Evolutionary conservation across 2,888 invertebrate species (phyloP).

Genomic region (Phania funesta): DNA sequence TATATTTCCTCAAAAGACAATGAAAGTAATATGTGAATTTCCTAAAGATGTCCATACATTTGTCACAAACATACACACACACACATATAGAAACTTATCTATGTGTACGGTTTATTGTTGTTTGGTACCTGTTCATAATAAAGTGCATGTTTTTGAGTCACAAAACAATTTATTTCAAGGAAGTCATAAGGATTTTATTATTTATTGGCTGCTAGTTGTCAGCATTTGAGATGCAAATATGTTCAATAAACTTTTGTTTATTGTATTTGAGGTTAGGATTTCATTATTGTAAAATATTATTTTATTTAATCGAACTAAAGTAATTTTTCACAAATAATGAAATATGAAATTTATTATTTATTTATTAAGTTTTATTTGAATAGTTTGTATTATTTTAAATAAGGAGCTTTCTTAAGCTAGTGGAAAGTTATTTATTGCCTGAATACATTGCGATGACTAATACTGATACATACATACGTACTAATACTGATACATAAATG

Average conservation of each 20-base stretch:
- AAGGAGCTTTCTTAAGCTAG: too few relatives aligned
- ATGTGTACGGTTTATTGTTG: background rate
- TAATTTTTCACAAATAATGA: background rate
- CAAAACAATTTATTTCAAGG: slow-evolving; percentile 44
- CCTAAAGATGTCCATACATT: too few relatives aligned
- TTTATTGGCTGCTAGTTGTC: background rate
- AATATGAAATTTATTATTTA: too few relatives aligned
- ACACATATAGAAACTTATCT: too few relatives aligned
- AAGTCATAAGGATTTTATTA: slow-evolving; percentile 40
- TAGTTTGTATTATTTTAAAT: too few relatives aligned
- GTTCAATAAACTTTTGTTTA: background rate
- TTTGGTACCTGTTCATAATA: slow-evolving; percentile 18
- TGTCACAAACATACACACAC: background rate
- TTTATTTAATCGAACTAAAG: background rate
- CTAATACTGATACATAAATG: too few relatives aligned
- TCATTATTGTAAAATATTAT: slow-evolving; percentile 3
- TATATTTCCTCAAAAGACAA: too few relatives aligned
- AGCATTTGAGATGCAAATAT: background rate
- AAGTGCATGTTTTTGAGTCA: slow-evolving; percentile 16
- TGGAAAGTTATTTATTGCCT: too few relatives aligned
- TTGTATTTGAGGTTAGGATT: background rate
- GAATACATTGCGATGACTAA: too few relatives aligned
- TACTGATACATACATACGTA: too few relatives aligned
- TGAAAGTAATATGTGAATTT: too few relatives aligned
- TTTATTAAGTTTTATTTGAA: too few relatives aligned